Evolutionary conservation across 1,140 invertebrate species (phyloP).

Genomic region (Cepaea nemoralis): DNA sequence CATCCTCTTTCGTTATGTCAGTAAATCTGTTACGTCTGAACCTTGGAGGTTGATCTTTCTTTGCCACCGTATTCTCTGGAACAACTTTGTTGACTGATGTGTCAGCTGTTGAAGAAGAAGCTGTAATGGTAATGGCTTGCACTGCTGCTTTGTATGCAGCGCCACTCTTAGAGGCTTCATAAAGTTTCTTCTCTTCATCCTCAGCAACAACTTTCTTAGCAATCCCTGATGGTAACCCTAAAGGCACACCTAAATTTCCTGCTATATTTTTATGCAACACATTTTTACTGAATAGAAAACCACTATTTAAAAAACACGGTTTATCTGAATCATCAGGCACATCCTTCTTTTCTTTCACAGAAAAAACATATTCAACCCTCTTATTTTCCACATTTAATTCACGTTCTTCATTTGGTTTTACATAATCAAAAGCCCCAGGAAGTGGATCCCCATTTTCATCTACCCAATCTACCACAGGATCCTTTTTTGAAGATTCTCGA

Average conservation of each 20-base stretch:
- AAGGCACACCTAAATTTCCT: slow-evolving; percentile 12
- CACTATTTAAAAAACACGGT: background rate
- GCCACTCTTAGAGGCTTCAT: slow-evolving; percentile 32
- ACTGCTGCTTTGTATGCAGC: slow-evolving; percentile 25
- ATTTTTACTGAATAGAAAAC: slow-evolving; percentile 22
- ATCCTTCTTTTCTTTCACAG: slow-evolving; percentile 30
- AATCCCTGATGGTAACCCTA: background rate
- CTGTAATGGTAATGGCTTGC: background rate
- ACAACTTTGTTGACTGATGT: background rate
- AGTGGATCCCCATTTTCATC: slow-evolving; percentile 40
- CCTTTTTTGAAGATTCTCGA: background rate
- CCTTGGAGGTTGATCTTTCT: slow-evolving; percentile 6
- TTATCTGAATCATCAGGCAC: background rate
- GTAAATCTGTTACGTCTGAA: slow-evolving; percentile 31
- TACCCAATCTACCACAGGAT: slow-evolving; percentile 26
- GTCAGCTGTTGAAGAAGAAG: background rate
- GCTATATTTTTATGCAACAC: slow-evolving; percentile 21
- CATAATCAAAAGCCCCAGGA: slow-evolving; percentile 34
- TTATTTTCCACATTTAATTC: background rate
- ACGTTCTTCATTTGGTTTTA: background rate
- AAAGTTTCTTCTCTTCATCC: slow-evolving; percentile 38
- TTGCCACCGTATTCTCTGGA: background rate
- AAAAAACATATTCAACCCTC: slow-evolving; percentile 37
- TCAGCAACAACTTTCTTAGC: background rate
- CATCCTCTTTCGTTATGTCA: background rate